These are phyloP conservation scores for Rotaria socialis DNA, from an alignment of 2,888 invertebrate species.

Conservation along the genomic window DNA sequence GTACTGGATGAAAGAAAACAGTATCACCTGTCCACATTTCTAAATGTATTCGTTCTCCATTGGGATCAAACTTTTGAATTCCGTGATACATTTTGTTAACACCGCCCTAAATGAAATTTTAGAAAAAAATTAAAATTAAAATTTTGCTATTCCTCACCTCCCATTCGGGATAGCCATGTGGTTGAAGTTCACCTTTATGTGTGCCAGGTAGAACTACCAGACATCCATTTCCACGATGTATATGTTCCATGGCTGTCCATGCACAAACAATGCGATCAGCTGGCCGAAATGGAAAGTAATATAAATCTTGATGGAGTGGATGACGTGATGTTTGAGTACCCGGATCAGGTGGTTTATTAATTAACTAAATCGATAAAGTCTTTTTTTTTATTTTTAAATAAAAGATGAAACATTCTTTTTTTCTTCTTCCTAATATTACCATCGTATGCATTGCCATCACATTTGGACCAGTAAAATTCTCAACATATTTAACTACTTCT, in stretches of 20 bases:
- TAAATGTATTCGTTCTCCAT: slow-evolving; percentile 63
- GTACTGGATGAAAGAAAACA: slow-evolving; percentile 78
- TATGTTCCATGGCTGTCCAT: slow-evolving; percentile 81
- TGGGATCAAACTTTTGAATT: slow-evolving; percentile 64
- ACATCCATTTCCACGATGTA: slow-evolving; percentile 73
- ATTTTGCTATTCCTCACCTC: slow-evolving; percentile 54
- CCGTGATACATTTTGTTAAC: slow-evolving; percentile 73
- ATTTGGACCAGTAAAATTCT: slow-evolving; percentile 71
- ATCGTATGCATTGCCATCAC: slow-evolving; percentile 76
- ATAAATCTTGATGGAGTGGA: slow-evolving; percentile 69
- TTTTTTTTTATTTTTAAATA: slow-evolving; percentile 50
- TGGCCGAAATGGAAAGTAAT: slow-evolving; percentile 81
- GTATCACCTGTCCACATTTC: slow-evolving; percentile 81
- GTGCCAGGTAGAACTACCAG: slow-evolving; percentile 75
- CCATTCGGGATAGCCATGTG: slow-evolving; percentile 71
- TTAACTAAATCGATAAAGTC: neutral
- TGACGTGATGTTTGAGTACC: slow-evolving; percentile 60
- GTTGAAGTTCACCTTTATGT: slow-evolving; percentile 66
- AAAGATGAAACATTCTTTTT: slow-evolving; percentile 64
- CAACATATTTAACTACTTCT: slow-evolving; percentile 69
- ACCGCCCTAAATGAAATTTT: slow-evolving; percentile 56
- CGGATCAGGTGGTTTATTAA: slow-evolving; percentile 43
- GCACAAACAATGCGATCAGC: slow-evolving; percentile 74
- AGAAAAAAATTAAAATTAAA: neutral
- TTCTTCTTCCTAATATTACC: slow-evolving; percentile 63